A percentile compares a stretch with the other conserved stretches of the same genome.
Conservation (phyloP, 2,888 invertebrate genomes). For the Caenorhabditis sp. region DNA sequence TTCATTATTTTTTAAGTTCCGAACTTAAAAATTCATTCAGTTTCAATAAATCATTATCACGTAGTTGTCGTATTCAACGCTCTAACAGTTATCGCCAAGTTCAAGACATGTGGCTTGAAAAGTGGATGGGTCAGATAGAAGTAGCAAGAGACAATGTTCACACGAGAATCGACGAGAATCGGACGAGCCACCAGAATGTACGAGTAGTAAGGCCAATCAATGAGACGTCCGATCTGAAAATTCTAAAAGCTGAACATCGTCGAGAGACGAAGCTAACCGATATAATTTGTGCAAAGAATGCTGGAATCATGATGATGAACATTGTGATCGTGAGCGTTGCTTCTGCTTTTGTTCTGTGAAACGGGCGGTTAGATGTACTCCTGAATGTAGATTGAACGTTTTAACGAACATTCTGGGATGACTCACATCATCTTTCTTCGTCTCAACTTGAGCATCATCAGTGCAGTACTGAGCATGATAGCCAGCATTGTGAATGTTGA, state of each 20-base stretch:
- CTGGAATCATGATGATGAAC: slow-evolving; percentile 45
- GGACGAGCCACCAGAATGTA: slow-evolving; percentile 32
- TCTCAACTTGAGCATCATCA: slow-evolving; percentile 30
- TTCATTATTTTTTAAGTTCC: not conserved
- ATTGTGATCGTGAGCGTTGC: slow-evolving; percentile 48
- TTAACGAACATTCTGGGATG: too few relatives aligned
- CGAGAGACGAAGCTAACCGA: slow-evolving; percentile 17
- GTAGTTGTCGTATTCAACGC: slow-evolving; percentile 12
- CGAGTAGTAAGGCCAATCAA: not conserved
- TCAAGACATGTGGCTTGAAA: slow-evolving; percentile 1
- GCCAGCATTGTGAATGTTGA: not conserved
- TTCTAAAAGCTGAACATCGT: not conserved
- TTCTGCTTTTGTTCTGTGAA: slow-evolving; percentile 39
- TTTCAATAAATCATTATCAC: not conserved
- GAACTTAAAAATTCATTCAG: slow-evolving; percentile 1
- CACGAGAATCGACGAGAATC: slow-evolving; percentile 29
- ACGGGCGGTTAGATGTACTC: slow-evolving; percentile 8
- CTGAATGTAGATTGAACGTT: slow-evolving; percentile 10
- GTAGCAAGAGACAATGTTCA: slow-evolving; percentile 40
- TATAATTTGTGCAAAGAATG: slow-evolving; percentile 30
- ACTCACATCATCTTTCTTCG: slow-evolving; percentile 17
- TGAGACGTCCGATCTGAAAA: slow-evolving; percentile 33
- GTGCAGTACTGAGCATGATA: slow-evolving; percentile 6
- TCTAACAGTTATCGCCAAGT: not conserved
- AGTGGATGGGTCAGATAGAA: slow-evolving; percentile 48